phyloP scores from a whole-genome alignment of 2,888 invertebrate species.

The Proisotoma minuta region DNA sequence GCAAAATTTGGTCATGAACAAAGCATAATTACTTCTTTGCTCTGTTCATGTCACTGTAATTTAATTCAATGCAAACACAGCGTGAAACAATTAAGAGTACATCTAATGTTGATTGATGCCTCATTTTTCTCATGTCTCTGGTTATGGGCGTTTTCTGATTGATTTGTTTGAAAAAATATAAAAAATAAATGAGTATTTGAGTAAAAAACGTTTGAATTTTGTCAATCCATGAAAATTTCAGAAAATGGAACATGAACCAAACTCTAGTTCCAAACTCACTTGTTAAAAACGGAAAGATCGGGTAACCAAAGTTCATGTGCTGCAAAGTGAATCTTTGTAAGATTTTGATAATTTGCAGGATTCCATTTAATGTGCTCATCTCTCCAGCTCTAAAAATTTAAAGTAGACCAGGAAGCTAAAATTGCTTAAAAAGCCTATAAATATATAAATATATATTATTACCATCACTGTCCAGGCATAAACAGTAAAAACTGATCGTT shows the following conservation, averaged over 20 bases:
- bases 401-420: background rate
- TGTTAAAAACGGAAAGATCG: conserved; percentile 66
- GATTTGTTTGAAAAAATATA: background rate
- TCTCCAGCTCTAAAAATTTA: conserved; percentile 61
- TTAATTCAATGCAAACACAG: too few species aligned
- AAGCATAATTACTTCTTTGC: too few species aligned
- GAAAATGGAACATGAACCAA: too few species aligned
- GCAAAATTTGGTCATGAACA: too few species aligned
- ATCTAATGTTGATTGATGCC: too few species aligned
- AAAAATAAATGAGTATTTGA: background rate
- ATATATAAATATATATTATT: too few species aligned
- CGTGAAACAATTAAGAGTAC: too few species aligned
- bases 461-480: conserved; percentile 63
- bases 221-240: too few species aligned
- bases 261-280: conserved; percentile 43
- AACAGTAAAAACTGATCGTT: conserved; percentile 59
- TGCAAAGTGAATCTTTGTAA: conserved; percentile 60
- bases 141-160: background rate
- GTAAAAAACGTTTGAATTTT: too few species aligned
- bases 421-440: background rate
- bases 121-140: too few species aligned
- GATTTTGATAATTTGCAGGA: conserved; percentile 61
- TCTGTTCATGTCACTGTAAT: too few species aligned
- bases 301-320: conserved; percentile 75
- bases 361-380: conserved; percentile 72